Conservation (phyloP, 2,113 vertebrate genomes). For the Astur gentilis region DNA sequence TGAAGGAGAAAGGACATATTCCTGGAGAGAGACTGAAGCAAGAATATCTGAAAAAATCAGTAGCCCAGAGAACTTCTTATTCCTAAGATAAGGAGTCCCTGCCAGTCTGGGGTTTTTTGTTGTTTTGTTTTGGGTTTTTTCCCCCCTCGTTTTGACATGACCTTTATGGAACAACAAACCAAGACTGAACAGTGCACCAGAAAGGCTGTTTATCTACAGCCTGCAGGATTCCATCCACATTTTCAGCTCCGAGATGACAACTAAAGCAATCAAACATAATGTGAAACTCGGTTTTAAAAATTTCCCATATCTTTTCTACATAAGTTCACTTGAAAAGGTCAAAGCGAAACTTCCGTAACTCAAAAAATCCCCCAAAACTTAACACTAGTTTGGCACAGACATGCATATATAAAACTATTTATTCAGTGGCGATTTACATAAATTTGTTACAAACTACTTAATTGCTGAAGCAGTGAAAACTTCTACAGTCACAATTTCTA, state of each 20-base stretch:
- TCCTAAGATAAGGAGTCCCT: not conserved
- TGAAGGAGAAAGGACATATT: not conserved
- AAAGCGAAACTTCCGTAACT: not conserved
- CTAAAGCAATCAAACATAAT: not conserved
- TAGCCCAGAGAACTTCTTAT: not conserved
- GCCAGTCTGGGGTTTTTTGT: not conserved
- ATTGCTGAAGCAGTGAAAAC: not conserved
- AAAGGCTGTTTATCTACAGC: not conserved
- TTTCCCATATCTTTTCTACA: fast-evolving
- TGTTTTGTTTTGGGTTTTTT: not conserved
- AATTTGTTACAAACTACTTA: not conserved
- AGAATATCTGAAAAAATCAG: not conserved
- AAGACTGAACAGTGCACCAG: not conserved
- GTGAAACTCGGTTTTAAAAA: not conserved
- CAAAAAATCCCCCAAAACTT: fast-evolving
- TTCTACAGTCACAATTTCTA: not conserved
- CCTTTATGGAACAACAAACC: not conserved
- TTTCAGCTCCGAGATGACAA: not conserved
- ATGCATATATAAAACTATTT: fast-evolving
- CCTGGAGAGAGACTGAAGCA: not conserved
- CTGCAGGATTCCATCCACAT: not conserved
- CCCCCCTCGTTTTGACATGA: not conserved
- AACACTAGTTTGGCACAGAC: not conserved
- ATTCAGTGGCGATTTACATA: not conserved
- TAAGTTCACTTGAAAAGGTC: conserved; percentile 21